Base-by-base conservation (phyloP, 1,140 invertebrate genomes). In the Aplysia californica region DNA sequence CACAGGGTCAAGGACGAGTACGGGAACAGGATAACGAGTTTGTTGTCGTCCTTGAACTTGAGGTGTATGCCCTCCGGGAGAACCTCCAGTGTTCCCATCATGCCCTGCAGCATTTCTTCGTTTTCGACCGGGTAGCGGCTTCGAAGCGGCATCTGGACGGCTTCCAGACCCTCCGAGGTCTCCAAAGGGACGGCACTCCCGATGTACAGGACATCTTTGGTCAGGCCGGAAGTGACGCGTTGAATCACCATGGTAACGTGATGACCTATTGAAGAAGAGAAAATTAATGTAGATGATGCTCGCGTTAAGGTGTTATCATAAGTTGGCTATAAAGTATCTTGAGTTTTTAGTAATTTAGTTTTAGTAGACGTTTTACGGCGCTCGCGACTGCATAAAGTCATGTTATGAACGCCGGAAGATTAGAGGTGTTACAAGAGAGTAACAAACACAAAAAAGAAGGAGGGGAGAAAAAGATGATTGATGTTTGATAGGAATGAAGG, bases 1-100 rank as follows among this genome's bases (percentile, higher is more conserved):
- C 98, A 99, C 86, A 99, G 98, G 86, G 99, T 97, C 73, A 99
- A 90, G 36, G 95, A 95, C 82, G 97, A 96, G 78, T 99, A 99
- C 0, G 97, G 97, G 86, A 99, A 99, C 92, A 99, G 99, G 80
- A 97, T 92, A 31, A 99, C 95, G 84, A 97, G 96, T 70, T 95
- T 94, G 84, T 96, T 95, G 88, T 98, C 98, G 87, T 98, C 97
- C 1, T 99, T 95, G 89, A 99, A 99, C 89, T 99, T 97, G 75
- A 99, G 87, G 23, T 99, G 91, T 64, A 99, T 94, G 61, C 98
- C 97, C 87, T 98, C 98, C 71, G 95, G 96, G 95, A 97, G 98
- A 33, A 99, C 96, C 81, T 95, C 97, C 35, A 99, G 91, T 96
- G 80, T 83, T 38, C 83, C 81, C 78, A 86, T 83, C n/a, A 87